These are phyloP conservation scores for Scaptomyza caliginosa DNA, from an alignment of 2,888 invertebrate genomes.

Conservation along the genomic window DNA sequence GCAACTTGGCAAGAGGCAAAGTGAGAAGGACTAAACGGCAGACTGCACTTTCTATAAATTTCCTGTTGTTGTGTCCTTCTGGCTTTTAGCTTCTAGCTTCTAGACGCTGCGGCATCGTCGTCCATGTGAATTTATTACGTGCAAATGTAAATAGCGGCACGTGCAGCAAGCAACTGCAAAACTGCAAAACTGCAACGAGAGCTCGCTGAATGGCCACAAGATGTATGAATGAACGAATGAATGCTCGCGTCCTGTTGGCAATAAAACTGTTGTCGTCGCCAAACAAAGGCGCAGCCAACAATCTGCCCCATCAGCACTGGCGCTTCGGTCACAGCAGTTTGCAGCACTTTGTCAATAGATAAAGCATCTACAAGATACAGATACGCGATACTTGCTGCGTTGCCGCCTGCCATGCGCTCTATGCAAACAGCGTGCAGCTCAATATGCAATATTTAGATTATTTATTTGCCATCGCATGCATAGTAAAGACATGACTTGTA, in stretches of 20 bases:
- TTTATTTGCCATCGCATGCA: conserved; percentile 44
- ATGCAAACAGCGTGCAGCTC: conserved; percentile 25
- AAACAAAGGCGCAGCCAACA: conserved; percentile 63
- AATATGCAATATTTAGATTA: conserved; percentile 52
- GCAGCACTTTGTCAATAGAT: conserved; percentile 69
- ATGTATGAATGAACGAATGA: conserved; percentile 45
- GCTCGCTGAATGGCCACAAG: conserved; percentile 20
- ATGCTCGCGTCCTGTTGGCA: conserved; percentile 42
- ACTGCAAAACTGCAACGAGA: conserved; percentile 2
- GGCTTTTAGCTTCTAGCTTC: neutral
- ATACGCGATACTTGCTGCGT: conserved; percentile 36
- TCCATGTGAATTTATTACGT: conserved; percentile 79
- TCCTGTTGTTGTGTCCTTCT: conserved; percentile 42
- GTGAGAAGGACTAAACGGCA: conserved; percentile 26
- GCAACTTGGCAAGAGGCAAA: neutral
- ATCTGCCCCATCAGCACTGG: neutral
- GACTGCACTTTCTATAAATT: conserved; percentile 69
- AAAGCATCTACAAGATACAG: conserved; percentile 60
- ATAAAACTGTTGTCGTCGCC: conserved; percentile 67
- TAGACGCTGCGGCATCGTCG: conserved; percentile 8
- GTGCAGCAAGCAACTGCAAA: conserved; percentile 52
- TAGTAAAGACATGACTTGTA: neutral
- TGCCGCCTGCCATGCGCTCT: neutral
- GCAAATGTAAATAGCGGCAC: conserved; percentile 82
- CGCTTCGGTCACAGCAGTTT: conserved; percentile 8